Evolutionary conservation across 1,140 invertebrate genomes (phyloP).

Genomic region (Apis dorsata): DNA sequence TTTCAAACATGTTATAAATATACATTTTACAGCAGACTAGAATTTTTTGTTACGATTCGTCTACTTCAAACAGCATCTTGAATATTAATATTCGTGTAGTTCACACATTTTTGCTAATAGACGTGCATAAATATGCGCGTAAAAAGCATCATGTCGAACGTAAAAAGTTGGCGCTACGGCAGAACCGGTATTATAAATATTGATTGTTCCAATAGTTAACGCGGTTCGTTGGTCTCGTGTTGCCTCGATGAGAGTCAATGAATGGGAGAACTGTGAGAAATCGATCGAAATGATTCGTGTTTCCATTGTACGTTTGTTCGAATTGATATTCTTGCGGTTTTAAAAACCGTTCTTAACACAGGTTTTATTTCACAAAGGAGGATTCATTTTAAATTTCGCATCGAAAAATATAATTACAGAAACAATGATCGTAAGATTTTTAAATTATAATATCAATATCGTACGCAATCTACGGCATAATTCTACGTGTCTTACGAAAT

Average conservation of each 20-base stretch:
- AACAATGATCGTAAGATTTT: too few relatives aligned
- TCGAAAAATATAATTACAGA: too few relatives aligned
- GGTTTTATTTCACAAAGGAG: not conserved
- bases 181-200: conserved; percentile 46
- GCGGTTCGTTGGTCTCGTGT: conserved; percentile 21
- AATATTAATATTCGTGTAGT: not conserved
- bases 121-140: conserved; percentile 20
- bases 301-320: conserved; percentile 13
- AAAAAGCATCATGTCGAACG: conserved; percentile 8
- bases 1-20: not conserved
- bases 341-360: not conserved
- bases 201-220: conserved; percentile 8
- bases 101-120: not conserved
- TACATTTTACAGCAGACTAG: not conserved
- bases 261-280: conserved; percentile 48
- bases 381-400: too few relatives aligned
- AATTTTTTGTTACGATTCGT: not conserved
- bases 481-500: not conserved
- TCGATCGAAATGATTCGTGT: conserved; percentile 40
- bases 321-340: not conserved
- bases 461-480: too few relatives aligned
- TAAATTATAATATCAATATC: too few relatives aligned
- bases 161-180: not conserved
- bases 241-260: conserved; percentile 21
- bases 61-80: not conserved